phyloP scores from a whole-genome alignment of 2,888 invertebrate species.

The Phaonia tiefii region DNA sequence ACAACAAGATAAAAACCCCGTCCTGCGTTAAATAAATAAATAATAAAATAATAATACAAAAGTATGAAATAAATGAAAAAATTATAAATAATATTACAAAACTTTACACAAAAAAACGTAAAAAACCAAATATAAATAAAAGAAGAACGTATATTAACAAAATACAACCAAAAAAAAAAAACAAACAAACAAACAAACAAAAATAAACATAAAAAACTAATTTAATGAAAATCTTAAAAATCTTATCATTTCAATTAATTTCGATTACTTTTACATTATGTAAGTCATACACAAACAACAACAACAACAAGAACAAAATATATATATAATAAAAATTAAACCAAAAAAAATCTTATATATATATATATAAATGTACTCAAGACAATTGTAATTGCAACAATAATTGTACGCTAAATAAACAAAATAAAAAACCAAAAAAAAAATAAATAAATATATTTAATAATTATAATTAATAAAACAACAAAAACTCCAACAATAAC shows the following conservation, averaged over 20 bases:
- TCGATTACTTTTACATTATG: constrained; percentile 63
- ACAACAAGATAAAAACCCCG: constrained; percentile 74
- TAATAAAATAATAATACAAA: constrained; percentile 19
- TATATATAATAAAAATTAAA: constrained; percentile 48
- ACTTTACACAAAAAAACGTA: constrained; percentile 74
- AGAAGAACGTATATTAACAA: constrained; percentile 65
- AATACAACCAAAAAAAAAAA: constrained; percentile 54
- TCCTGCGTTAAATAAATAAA: constrained; percentile 76
- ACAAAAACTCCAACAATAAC: constrained; percentile 15
- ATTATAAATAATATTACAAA: constrained; percentile 66
- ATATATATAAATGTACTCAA: constrained; percentile 78
- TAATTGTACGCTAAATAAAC: constrained; percentile 78
- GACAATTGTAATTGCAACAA: constrained; percentile 80
- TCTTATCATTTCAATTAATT: constrained; percentile 63
- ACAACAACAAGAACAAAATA: constrained; percentile 54
- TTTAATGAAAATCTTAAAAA: no score
- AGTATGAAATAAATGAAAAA: no score
- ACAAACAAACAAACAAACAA: constrained; percentile 13
- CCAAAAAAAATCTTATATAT: constrained; percentile 68
- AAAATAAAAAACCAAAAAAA: no score
- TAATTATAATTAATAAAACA: constrained; percentile 38
- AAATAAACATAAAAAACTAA: no score
- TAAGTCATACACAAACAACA: constrained; percentile 57
- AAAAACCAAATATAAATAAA: constrained; percentile 66
- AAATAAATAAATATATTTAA: constrained; percentile 60